phyloP scores from a whole-genome alignment of 2,113 vertebrate species.

The Chaetura pelagica region DNA sequence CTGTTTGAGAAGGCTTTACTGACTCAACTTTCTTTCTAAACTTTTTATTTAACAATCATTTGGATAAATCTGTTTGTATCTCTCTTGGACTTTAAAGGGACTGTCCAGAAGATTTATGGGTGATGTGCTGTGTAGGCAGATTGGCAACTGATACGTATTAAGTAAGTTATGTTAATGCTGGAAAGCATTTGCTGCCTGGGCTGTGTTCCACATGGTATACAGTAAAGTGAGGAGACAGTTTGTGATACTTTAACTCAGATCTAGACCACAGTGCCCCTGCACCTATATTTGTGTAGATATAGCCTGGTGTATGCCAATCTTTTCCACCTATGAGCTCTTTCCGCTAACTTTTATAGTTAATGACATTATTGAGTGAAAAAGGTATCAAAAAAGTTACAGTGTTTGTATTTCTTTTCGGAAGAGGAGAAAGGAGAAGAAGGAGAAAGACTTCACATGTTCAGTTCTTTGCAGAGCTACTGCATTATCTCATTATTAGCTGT shows the following conservation, averaged over 20 bases:
- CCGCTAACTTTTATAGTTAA: neutral
- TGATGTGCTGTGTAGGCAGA: neutral
- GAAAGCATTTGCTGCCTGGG: neutral
- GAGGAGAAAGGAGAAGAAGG: no score
- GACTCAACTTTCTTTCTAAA: neutral
- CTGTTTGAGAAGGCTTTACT: neutral
- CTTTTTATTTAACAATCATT: neutral
- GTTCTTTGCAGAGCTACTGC: neutral
- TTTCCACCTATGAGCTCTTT: neutral
- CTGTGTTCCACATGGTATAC: neutral
- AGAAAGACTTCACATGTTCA: neutral
- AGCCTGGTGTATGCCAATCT: neutral
- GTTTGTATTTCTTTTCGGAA: neutral
- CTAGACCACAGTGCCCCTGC: neutral
- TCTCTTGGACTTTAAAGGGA: neutral
- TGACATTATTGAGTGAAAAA: rapidly evolving
- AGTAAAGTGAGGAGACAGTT: neutral
- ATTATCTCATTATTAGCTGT: neutral
- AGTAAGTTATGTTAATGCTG: neutral
- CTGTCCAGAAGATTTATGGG: neutral
- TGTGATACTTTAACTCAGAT: neutral
- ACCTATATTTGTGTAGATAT: neutral
- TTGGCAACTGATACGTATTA: neutral
- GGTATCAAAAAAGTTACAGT: neutral
- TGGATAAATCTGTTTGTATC: neutral